Base-by-base conservation (phyloP, 2,888 invertebrate species). In the Anagyrus pseudococci region DNA sequence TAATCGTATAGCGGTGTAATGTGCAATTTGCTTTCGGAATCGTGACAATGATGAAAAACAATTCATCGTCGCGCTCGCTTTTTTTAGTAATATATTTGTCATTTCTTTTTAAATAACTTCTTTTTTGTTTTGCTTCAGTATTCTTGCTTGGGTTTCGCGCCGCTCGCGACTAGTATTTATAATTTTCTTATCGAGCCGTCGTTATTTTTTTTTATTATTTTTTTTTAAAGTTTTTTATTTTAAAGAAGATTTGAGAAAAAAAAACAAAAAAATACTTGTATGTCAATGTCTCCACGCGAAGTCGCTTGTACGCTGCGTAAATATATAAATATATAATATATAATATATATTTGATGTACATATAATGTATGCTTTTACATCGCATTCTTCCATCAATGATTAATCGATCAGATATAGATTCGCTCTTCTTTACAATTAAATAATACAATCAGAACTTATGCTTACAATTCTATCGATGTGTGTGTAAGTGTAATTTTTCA, bases 401-500 rank as follows among this genome's bases (percentile, higher is more conserved):
- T 67, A 61, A 58, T 66, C 62, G 55, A 52, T 64, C 52, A 20
- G 58, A 66, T 62, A 67, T 67, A 64, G 55, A 67, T 61, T 64
- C 64, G 61, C 64, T 64, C 58, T 63, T 61, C 44, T 60, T 66
- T 63, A 63, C 60, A 67, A 67, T 67, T 67, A 67, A 67, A 67
- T 67, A 67, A 67, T 67, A 67, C 67, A 67, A 67, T 67, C 67
- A 67, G 61, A 67, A 64, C 64, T 67, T 64, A 67, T 61, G 47
- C 64, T 67, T 67, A 67, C 55, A 64, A 64, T 59, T 61, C 67
- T 67, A 67, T 64, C 67, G 67, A 67, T 67, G 67, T 67, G 66
- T n/a, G n/a, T 66, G 57, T 66, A 61, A 58, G 62, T 62, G 65
- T 66, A 56, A 40, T 61, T 61, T 60, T 54, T 43, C 57, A 54